Conservation (phyloP, 2,888 invertebrate genomes). For the Troglohyphantes excavatus region DNA sequence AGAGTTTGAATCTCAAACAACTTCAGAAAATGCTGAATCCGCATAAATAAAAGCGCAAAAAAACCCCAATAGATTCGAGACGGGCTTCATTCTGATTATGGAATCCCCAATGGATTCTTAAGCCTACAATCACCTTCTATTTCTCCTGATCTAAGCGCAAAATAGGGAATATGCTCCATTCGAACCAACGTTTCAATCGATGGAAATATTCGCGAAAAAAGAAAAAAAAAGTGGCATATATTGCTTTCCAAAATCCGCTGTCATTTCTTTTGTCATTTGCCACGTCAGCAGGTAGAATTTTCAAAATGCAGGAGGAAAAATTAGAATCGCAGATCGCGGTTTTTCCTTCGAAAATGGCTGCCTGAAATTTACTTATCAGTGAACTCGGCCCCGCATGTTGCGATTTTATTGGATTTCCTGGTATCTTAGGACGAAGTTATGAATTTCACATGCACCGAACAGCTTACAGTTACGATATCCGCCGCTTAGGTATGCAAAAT, state of each 20-base stretch:
- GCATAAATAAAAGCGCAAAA: too few species aligned
- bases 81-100: too few species aligned
- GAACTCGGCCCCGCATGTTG: constrained; percentile 42
- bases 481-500: constrained; percentile 59
- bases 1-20: too few species aligned
- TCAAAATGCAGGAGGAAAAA: constrained; percentile 52
- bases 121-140: constrained; percentile 34
- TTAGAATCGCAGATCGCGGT: constrained; percentile 46
- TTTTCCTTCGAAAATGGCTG: not conserved
- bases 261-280: constrained; percentile 73
- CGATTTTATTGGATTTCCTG: constrained; percentile 62
- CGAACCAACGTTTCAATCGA: constrained; percentile 66
- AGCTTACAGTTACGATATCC: constrained; percentile 35
- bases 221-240: constrained; percentile 41
- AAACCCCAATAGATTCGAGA: too few species aligned
- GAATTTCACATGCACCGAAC: constrained; percentile 33
- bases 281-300: constrained; percentile 60
- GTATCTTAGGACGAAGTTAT: constrained; percentile 36
- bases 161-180: constrained; percentile 54
- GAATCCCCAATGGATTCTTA: constrained; percentile 34
- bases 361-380: constrained; percentile 52
- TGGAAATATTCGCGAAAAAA: constrained; percentile 13
- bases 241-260: constrained; percentile 69
- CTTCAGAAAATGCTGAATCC: too few species aligned
- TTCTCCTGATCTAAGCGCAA: constrained; percentile 57